Percentiles rank a stretch among this genome's conserved stretches.
Evolutionary conservation across 1,140 invertebrate genomes (phyloP).

Genomic region (Grapholita molesta): DNA sequence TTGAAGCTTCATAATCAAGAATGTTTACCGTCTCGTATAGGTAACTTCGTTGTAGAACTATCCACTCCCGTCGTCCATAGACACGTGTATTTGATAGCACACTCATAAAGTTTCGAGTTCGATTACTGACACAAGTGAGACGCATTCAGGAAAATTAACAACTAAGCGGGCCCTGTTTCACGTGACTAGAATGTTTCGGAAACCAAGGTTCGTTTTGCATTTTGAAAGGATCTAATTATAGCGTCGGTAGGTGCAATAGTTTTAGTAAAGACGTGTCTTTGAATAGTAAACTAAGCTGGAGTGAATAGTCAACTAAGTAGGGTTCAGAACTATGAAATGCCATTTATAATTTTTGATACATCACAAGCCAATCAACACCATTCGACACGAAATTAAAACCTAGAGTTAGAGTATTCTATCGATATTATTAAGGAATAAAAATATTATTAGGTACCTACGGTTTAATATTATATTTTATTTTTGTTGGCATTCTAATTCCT

Average conservation of each 20-base stretch:
- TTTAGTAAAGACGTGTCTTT: not conserved
- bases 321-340: not conserved
- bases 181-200: conserved; percentile 38
- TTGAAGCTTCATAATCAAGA: not conserved
- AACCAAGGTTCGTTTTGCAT: not conserved
- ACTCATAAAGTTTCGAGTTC: conserved; percentile 35
- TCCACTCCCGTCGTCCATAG: not conserved
- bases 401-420: no score
- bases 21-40: not conserved
- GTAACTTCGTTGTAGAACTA: not conserved
- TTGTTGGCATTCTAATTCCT: no score
- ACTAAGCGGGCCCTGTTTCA: conserved; percentile 29
- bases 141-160: conserved; percentile 34
- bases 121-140: conserved; percentile 34
- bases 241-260: not conserved
- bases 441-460: no score
- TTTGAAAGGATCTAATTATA: not conserved
- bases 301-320: not conserved
- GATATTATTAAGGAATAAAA: no score
- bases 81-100: conserved; percentile 17
- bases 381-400: no score
- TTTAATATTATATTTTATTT: no score
- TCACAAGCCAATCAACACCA: no score
- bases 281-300: not conserved
- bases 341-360: no score